These are phyloP conservation scores for Hyaena hyaena DNA, from an alignment of 2,113 vertebrate species.

Conservation along the genomic window DNA sequence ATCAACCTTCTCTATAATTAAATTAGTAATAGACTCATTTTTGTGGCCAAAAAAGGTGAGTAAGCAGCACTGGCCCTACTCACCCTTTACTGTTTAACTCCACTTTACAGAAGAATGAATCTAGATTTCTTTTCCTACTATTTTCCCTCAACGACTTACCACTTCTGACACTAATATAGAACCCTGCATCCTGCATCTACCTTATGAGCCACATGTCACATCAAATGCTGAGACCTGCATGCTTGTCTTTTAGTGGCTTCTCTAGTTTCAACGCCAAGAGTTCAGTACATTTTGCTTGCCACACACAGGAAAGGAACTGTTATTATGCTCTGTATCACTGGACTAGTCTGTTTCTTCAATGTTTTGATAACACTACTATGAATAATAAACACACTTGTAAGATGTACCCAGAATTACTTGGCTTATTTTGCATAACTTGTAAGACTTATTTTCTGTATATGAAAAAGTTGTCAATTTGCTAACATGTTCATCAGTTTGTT, in stretches of 20 bases:
- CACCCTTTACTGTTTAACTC: not conserved
- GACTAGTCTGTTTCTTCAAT: not conserved
- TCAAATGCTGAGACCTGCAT: rapidly evolving
- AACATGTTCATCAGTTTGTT: not conserved
- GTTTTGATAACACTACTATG: not conserved
- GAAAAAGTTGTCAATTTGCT: not conserved
- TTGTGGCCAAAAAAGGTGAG: not conserved
- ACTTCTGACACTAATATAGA: not conserved
- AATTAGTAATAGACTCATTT: not conserved
- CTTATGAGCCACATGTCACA: not conserved
- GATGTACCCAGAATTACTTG: not conserved
- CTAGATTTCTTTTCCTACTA: not conserved
- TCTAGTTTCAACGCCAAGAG: not conserved
- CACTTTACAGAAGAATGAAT: not conserved
- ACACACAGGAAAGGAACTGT: not conserved
- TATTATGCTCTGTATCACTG: not conserved
- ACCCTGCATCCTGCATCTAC: not conserved
- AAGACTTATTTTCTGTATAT: not conserved
- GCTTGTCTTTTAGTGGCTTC: not conserved
- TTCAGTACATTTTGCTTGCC: not conserved
- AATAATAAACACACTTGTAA: not conserved
- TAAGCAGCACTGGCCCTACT: not conserved
- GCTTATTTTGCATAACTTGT: not conserved
- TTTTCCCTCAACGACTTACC: not conserved
- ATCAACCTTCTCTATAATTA: not conserved